Base-by-base conservation (phyloP, 2,888 invertebrate genomes). In the Drosophila pseudotakahashii region DNA sequence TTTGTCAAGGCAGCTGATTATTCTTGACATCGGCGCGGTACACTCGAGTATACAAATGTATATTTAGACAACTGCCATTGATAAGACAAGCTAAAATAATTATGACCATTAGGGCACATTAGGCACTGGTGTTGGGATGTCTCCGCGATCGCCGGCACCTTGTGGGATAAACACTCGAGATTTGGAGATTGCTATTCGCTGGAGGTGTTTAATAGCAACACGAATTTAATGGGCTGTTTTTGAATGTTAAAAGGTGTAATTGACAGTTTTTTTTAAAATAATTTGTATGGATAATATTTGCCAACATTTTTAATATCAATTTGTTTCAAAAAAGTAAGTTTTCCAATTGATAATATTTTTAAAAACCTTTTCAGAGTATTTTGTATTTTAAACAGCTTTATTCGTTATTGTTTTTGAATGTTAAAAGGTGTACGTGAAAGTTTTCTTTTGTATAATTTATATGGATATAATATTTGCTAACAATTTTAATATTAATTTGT, bases 1-100 rank as follows among this genome's bases (percentile, higher is more conserved):
- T 76, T 64, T 67, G 75, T 75, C 75, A 76, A 60, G 71, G 71
- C 71, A 67, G 67, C 66, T 73, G 75, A 70, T 70, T 75, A 78
- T 62, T 73, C 69, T 67, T 70, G 80, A 72, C 78, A 77, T 54
- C 72, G 51, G 62, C 57, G 67, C 32, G 58, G 47, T 41, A 69
- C 53, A 66, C 36, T 45, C 60, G 44, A 32, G 63, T 54, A 55
- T 71, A 71, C 77, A 76, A 77, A 75, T 81, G 76, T 72, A 73
- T 71, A 67, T 76, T 80, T 73, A 73, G 77, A 79, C 77, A 84
- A 77, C 54, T 71, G 73, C 47, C 62, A 66, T 60, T 78, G 85
- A 86, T 86, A 86, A 84, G 79, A 77, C 75, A 82, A 85, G 73
- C 77, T 71, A 79, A 86, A 86, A 86, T 87, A 86, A 86, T 86